Conservation (phyloP, 2,797 vertebrate species). For the Crocidura indochinensis region DNA sequence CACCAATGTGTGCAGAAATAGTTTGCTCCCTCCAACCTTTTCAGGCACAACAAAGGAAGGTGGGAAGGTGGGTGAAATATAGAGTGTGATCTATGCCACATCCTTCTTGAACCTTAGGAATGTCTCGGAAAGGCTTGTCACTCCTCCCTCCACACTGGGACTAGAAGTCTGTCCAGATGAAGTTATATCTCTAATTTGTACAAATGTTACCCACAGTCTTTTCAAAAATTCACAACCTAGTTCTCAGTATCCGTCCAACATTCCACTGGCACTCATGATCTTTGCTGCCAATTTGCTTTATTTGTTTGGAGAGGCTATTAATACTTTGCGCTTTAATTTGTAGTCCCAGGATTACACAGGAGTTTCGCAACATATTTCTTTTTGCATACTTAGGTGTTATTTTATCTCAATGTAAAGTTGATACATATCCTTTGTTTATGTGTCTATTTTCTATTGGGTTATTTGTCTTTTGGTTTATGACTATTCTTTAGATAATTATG, state of each 20-base stretch:
- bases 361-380: slow-evolving; percentile 60
- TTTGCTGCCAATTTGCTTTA: slow-evolving; percentile 10
- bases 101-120: neutral
- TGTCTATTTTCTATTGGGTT: slow-evolving; percentile 49
- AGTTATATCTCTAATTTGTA: neutral
- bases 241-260: neutral
- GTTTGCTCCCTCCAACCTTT: neutral
- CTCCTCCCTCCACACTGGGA: neutral
- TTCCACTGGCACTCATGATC: slow-evolving; percentile 30
- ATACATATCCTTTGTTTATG: slow-evolving; percentile 40
- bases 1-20: no score
- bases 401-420: slow-evolving; percentile 53
- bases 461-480: slow-evolving; percentile 67
- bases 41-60: neutral
- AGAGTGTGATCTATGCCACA: neutral
- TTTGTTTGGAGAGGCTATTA: slow-evolving; percentile 46
- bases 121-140: neutral
- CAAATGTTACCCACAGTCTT: neutral
- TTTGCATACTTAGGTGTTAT: slow-evolving; percentile 18
- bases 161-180: neutral
- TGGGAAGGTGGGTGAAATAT: neutral
- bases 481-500: slow-evolving; percentile 70
- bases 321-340: slow-evolving; percentile 64
- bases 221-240: slow-evolving; percentile 23
- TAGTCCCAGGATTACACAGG: slow-evolving; percentile 42